phyloP scores from a whole-genome alignment of 2,113 vertebrate genomes.

The Peromyscus polionotus region DNA sequence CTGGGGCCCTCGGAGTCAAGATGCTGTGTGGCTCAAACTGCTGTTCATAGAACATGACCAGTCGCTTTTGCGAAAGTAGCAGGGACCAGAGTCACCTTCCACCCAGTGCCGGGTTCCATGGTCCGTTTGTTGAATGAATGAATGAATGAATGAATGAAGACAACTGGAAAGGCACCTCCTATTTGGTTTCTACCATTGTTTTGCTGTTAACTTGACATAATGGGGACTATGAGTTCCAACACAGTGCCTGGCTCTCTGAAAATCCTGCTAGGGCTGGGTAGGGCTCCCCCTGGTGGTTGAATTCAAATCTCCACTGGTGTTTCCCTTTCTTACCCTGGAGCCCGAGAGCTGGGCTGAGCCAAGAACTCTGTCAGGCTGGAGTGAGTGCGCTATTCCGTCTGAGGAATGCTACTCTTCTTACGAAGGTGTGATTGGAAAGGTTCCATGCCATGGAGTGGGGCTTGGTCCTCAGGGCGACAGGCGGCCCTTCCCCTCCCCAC shows the following conservation, averaged over 20 bases:
- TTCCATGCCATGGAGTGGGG: background rate
- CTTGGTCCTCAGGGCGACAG: background rate
- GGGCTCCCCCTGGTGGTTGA: background rate
- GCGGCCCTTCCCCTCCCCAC: no score
- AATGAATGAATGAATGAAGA: background rate
- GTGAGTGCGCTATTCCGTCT: background rate
- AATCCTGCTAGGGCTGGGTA: background rate
- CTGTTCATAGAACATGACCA: accelerated
- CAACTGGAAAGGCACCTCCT: background rate
- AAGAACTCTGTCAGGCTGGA: background rate
- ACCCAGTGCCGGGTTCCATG: background rate
- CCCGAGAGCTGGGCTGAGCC: background rate
- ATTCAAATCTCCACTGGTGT: background rate
- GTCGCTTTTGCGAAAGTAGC: background rate
- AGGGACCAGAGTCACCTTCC: background rate
- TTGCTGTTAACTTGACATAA: background rate
- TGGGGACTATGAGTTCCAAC: background rate
- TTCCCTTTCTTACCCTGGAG: background rate
- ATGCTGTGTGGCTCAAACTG: no score
- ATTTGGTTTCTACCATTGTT: background rate
- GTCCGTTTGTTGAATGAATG: background rate
- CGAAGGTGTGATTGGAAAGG: background rate
- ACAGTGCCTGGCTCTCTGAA: background rate
- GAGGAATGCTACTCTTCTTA: background rate
- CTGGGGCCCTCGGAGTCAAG: background rate